Base-by-base conservation (phyloP, 2,113 vertebrate species). In the Rhea americana region DNA sequence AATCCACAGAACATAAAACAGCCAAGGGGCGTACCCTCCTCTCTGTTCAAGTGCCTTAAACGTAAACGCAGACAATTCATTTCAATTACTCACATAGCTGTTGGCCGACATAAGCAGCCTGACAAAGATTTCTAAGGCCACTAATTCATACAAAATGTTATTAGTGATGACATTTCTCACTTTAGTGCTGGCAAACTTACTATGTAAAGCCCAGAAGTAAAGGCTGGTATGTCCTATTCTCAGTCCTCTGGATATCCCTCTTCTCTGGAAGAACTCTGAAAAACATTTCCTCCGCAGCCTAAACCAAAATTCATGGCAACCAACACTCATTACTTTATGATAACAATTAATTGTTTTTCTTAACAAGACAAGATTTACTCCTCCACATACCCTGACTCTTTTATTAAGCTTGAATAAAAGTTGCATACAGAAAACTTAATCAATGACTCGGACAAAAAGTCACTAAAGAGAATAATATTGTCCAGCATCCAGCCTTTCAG, bases 401-500 rank as follows among this genome's bases (percentile, higher is more conserved):
- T 73, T 80, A 77, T n/a, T 81, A 88, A 90, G 45, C 58, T 78
- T 86, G 39, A 83, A 50, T 13, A 77, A 47, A 84, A 83, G 20
- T 30, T 19, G 8, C 56, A 88, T 65, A 26, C 62, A 80, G 48
- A 75, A 91, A 90, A 58, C 2, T 13, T 91, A 61, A 85, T 65
- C 83, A 90, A 32, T 91, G n/a, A 87, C 50, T 87, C 41, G 47
- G 30, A 77, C 13, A 87, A 86, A 50, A 79, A 85, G 55, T 65
- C 70, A 85, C 62, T 56, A 78, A 93, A 73, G 82, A 58, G 51
- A 93, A 95, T 13, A 4, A 82, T 85, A 82, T 65, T 85, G 83
- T 81, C 89, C 78, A 80, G 59, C 89, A 79, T 48, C 50, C 89
- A 87, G 61, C 73, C 17, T 81, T 94, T 96, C 81, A 88, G 79